Conservation (phyloP, 37 sponge, comb jelly and placozoan species). For the Cliona cf. orientalis region DNA sequence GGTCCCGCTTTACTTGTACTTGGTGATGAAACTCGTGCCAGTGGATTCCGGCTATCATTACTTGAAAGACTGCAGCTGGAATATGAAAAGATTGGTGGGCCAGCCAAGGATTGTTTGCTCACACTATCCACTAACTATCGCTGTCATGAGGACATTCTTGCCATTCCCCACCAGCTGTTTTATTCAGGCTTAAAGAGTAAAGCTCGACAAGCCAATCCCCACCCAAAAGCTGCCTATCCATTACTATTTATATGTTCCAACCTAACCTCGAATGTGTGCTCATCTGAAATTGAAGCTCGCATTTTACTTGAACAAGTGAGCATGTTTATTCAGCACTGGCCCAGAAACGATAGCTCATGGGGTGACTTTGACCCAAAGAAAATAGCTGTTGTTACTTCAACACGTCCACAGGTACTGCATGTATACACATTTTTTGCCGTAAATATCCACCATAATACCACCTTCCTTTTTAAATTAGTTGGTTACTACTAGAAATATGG, state of each 20-base stretch:
- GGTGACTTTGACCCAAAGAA: background rate
- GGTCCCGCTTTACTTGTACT: constrained; percentile 75
- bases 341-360: constrained; percentile 7
- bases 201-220: background rate
- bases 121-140: constrained; percentile 65
- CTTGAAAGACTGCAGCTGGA: constrained; percentile 43
- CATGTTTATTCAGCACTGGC: constrained; percentile 12
- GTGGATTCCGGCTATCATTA: constrained; percentile 68
- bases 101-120: background rate
- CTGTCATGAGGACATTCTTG: constrained; percentile 55
- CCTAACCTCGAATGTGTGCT: background rate
- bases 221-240: constrained; percentile 47
- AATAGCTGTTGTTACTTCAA: constrained; percentile 3
- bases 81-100: constrained; percentile 22
- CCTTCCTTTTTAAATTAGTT: background rate
- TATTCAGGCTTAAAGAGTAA: constrained; percentile 36
- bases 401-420: constrained; percentile 23
- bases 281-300: constrained; percentile 5
- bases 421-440: background rate
- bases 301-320: constrained; percentile 9
- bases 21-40: constrained; percentile 55
- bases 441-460: background rate
- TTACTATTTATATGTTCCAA: constrained; percentile 66
- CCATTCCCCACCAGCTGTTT: constrained; percentile 50
- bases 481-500: background rate